phyloP scores from a whole-genome alignment of 2,113 vertebrate species.

The Capra hircus region DNA sequence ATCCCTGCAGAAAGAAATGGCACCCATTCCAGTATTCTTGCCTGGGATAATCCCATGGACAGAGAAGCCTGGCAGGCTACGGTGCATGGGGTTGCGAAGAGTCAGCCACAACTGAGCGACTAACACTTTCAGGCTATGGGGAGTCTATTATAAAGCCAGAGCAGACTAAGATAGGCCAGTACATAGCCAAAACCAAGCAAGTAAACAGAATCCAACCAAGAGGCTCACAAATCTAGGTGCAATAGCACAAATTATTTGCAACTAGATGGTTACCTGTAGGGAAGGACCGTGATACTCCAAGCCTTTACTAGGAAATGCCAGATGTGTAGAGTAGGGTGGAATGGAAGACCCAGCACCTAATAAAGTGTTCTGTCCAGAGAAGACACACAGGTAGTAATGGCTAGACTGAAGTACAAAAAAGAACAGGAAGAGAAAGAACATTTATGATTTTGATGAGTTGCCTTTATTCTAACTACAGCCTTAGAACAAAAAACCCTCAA shows the following conservation, averaged over 20 bases:
- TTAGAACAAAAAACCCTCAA: background rate
- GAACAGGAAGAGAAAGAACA: background rate
- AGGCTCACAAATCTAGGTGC: too few relatives aligned
- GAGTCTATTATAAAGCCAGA: background rate
- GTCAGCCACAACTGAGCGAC: background rate
- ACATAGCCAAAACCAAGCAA: background rate
- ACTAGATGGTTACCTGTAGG: background rate
- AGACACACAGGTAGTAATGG: background rate
- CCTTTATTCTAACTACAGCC: background rate
- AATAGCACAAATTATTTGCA: background rate
- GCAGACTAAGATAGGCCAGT: background rate
- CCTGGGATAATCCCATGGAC: background rate
- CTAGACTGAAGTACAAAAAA: background rate
- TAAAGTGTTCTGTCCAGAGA: background rate
- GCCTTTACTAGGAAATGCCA: background rate
- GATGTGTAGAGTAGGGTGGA: fast-evolving
- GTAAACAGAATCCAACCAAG: background rate
- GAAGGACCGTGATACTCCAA: background rate
- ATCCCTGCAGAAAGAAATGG: background rate
- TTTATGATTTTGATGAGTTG: background rate
- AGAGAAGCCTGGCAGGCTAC: background rate
- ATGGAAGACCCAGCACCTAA: background rate
- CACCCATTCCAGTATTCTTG: background rate
- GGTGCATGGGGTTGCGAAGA: background rate
- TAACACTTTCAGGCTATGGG: background rate